A percentile compares a stretch with the other conserved stretches of the same genome.
Conservation (phyloP, 2,113 vertebrate species). For the Nipponia nippon region DNA sequence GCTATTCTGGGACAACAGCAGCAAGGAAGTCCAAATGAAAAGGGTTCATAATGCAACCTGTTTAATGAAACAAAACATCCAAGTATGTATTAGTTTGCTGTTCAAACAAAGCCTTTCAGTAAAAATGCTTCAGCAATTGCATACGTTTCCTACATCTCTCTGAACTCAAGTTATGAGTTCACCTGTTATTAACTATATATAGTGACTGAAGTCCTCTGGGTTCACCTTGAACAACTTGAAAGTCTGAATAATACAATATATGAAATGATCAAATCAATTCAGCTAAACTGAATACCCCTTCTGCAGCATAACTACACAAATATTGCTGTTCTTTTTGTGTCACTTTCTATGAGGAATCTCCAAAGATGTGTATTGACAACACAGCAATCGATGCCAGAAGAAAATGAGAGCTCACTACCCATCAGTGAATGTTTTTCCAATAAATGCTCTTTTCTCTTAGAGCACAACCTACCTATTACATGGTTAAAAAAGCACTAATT, state of each 20-base stretch:
- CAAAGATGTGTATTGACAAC: background rate
- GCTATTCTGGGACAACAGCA: background rate
- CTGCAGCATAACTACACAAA: background rate
- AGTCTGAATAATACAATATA: background rate
- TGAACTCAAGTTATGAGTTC: background rate
- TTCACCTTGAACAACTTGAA: background rate
- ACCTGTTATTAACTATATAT: background rate
- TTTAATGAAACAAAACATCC: background rate
- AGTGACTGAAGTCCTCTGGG: background rate
- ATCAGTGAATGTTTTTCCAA: background rate
- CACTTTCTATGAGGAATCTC: background rate
- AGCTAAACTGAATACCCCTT: background rate
- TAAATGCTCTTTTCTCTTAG: background rate
- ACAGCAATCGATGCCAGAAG: background rate
- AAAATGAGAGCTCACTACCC: background rate
- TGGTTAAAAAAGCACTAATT: background rate
- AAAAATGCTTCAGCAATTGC: background rate
- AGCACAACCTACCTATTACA: background rate
- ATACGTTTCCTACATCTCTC: background rate
- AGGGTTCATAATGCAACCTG: background rate
- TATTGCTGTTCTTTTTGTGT: background rate
- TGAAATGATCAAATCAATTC: background rate
- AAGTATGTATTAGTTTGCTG: background rate
- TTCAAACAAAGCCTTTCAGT: background rate
- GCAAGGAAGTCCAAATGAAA: background rate